phyloP scores from a whole-genome alignment of 2,113 vertebrate genomes.

The Orycteropus afer region DNA sequence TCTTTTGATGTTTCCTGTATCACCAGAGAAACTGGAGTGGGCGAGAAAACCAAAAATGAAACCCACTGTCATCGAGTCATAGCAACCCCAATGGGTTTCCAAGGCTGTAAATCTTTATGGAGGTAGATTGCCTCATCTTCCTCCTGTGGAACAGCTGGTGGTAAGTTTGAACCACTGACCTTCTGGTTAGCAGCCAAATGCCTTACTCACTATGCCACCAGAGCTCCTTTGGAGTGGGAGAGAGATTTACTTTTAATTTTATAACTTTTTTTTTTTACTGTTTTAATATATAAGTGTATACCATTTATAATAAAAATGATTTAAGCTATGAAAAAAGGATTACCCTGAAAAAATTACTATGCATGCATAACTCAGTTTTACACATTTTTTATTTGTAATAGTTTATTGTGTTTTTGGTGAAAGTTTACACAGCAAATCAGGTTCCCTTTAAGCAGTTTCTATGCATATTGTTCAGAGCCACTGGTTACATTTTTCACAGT shows the following conservation, averaged over 20 bases:
- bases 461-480: not conserved
- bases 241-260: not conserved
- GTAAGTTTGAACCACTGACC: too few relatives aligned
- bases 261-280: not conserved
- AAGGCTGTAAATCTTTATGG: too few relatives aligned
- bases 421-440: not conserved
- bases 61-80: too few relatives aligned
- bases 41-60: too few relatives aligned
- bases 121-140: too few relatives aligned
- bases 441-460: not conserved
- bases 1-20: too few relatives aligned
- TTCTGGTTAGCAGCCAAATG: too few relatives aligned
- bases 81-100: too few relatives aligned
- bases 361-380: not conserved
- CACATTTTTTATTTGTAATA: not conserved
- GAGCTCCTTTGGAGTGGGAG: not conserved
- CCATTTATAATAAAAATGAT: not conserved
- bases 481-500: not conserved
- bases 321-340: not conserved
- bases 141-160: too few relatives aligned
- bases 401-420: not conserved
- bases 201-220: too few relatives aligned
- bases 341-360: too few relatives aligned
- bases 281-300: not conserved
- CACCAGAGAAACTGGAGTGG: too few relatives aligned